Base-by-base conservation (phyloP, 2,888 invertebrate genomes). In the Tetramorium bicarinatum region DNA sequence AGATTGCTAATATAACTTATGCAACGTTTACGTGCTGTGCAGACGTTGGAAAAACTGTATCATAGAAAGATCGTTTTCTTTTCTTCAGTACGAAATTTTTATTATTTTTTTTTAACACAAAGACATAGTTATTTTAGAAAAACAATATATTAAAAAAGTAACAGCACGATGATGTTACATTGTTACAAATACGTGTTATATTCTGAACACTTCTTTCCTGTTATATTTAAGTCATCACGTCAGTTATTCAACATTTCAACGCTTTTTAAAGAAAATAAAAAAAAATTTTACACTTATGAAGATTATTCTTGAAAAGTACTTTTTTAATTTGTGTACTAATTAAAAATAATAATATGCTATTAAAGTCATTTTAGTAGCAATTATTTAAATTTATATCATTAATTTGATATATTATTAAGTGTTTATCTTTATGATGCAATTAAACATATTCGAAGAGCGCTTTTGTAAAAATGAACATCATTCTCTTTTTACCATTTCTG, bases 151-250 rank as follows among this genome's bases (percentile, higher is more conserved):
- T 67, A 61, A 56, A 38, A 47, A 56, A 56, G 52, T 81, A 59
- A 9, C 44, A n/a, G n/a, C 15, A 61, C n/a, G 71, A 75, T 80
- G 79, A 66, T 75, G 69, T 34, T 34, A 34, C 54, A 83, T 66
- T 71, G 54, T 61, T 61, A 69, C 66, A 34, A 69, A 85, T 85
- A 49, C 59, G 44, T 56, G 8, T 77, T 69, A 76, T 62, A 67
- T 61, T 54, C 25, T 13, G 25, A 21, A 18, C 2, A 34, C 11
- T 81, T 15, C 38, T 25, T 67, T 71, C 54, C 21, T 34, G 3
- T 29, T 71, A 38, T 49, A 0, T 56, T 13, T 54, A 13, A 66
- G 13, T 56, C 56, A 67, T 77, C 52, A 21, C 52, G 3, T 25
- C 29, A 29, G 67, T 77, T 56, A 67, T 52, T 76, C 76, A 76